Conservation (phyloP, 2,113 vertebrate genomes). For the Hippocampus barbouri region DNA sequence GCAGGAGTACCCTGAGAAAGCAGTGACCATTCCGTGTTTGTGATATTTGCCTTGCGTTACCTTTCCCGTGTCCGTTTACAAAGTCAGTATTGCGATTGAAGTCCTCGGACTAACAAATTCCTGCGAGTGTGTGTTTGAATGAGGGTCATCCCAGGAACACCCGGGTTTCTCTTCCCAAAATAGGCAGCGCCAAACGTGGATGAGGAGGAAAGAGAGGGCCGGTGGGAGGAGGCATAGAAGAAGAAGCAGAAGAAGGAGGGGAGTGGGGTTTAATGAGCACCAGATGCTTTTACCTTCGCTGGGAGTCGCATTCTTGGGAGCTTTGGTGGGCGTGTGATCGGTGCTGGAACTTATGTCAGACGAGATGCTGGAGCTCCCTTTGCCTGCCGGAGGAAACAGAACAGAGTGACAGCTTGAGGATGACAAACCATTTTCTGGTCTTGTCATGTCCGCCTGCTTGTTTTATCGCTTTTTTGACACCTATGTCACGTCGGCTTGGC, state of each 20-base stretch:
- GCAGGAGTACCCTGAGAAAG: no score
- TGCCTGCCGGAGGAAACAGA: slow-evolving; percentile 74
- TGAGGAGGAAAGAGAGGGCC: slow-evolving; percentile 8
- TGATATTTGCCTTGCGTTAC: not conserved
- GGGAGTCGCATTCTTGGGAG: slow-evolving; percentile 94
- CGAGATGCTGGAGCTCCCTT: slow-evolving; percentile 99
- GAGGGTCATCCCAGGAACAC: slow-evolving; percentile 65
- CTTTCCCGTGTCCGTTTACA: not conserved
- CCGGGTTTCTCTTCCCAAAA: slow-evolving; percentile 66
- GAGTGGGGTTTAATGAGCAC: slow-evolving; percentile 73
- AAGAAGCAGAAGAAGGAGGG: slow-evolving; percentile 30
- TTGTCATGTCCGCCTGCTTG: no score
- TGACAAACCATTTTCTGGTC: slow-evolving; percentile 10
- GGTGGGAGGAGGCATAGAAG: slow-evolving; percentile 13
- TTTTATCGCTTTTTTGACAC: not conserved
- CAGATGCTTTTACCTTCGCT: slow-evolving; percentile 94
- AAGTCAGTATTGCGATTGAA: not conserved
- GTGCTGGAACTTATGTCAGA: slow-evolving; percentile 99
- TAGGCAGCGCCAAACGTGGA: slow-evolving; percentile 55
- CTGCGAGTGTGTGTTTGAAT: slow-evolving; percentile 65
- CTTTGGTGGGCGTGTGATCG: slow-evolving; percentile 95
- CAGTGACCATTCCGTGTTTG: not conserved
- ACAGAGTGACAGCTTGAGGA: not conserved
- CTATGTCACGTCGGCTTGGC: not conserved
- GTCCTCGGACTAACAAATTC: not conserved